These are phyloP conservation scores for Poecilia picta DNA, from an alignment of 2,797 vertebrate genomes.

Conservation along the genomic window DNA sequence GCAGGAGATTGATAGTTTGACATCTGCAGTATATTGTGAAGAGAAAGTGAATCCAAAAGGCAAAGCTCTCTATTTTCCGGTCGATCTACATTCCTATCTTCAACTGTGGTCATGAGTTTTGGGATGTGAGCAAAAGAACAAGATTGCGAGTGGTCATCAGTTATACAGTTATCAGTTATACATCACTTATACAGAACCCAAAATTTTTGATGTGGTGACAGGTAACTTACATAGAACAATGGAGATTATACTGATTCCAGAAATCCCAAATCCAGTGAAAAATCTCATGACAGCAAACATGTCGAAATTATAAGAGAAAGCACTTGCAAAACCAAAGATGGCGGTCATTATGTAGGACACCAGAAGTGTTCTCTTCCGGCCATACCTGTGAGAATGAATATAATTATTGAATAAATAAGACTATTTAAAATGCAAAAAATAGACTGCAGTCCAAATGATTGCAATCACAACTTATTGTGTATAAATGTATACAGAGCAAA, in stretches of 20 bases:
- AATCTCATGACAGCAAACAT: slow-evolving; percentile 75
- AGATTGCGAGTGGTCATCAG: neutral
- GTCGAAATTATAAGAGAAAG: slow-evolving; percentile 63
- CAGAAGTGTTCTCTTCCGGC: slow-evolving; percentile 70
- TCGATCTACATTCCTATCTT: no score
- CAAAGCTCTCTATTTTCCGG: no score
- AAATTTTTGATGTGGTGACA: neutral
- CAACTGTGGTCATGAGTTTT: no score
- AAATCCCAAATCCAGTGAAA: slow-evolving; percentile 71
- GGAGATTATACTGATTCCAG: slow-evolving; percentile 72
- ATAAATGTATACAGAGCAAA: neutral
- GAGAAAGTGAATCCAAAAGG: no score
- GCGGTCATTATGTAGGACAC: slow-evolving; percentile 56
- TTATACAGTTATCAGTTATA: no score
- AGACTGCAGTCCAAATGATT: neutral
- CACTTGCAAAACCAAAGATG: slow-evolving; percentile 65
- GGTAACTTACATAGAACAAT: slow-evolving; percentile 69
- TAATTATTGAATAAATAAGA: neutral
- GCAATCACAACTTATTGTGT: no score
- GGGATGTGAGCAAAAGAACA: no score
- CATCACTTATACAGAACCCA: no score
- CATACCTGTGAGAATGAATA: slow-evolving; percentile 63
- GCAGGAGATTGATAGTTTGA: no score
- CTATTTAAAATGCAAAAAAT: neutral
- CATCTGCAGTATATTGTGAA: no score